Base-by-base conservation (phyloP, 2,888 invertebrate species). In the Dromius quadrimaculatus region DNA sequence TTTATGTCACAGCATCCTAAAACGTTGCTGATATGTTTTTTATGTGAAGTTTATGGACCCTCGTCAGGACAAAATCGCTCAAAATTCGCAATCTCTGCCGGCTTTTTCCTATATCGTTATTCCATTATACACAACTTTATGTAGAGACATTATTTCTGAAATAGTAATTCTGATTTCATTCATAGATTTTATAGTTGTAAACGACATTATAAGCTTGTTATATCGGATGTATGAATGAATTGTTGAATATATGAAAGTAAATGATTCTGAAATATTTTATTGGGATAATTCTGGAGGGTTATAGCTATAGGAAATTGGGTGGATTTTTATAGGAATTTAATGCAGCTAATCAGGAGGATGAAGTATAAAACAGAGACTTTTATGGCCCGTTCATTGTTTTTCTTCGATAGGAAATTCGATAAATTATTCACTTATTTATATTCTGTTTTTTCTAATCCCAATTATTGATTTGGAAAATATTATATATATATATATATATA, bases 1-100 rank as follows among this genome's bases (percentile, higher is more conserved):
- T 63, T 63, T 45, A 63, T 63, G 63, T 45, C 45, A 45, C 22
- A 38, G 23, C 23, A 23, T 13, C 23, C 41, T 15, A 41, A 41
- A 36, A 23, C 34, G 50, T 19, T 47, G 34, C 20, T 54, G 65
- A 65, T 65, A 50, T 20, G 38, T 54, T 65, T 66, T 66, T 66
- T 66, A 66, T 66, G 66, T 41, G 57, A 54, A 54, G 23, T 66
- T 54, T 66, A 66, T 65, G 66, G 54, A 36, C 57, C 66, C 65
- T 50, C 54, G n/a, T 34, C 13, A 22, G 8, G 11, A 59, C 20
- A 59, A 17, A 15, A 6, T 13, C 5, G 36, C 28, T 17, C 8
- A 47, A 6, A 13, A 15, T 3, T 2, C 41, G 11, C 13, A 36
- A 36, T 1, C 36, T 36, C 17, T 1, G 5, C 9, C 20, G 15